Evolutionary conservation across 2,888 invertebrate species (phyloP).

Genomic region (Anorthoa munda): DNA sequence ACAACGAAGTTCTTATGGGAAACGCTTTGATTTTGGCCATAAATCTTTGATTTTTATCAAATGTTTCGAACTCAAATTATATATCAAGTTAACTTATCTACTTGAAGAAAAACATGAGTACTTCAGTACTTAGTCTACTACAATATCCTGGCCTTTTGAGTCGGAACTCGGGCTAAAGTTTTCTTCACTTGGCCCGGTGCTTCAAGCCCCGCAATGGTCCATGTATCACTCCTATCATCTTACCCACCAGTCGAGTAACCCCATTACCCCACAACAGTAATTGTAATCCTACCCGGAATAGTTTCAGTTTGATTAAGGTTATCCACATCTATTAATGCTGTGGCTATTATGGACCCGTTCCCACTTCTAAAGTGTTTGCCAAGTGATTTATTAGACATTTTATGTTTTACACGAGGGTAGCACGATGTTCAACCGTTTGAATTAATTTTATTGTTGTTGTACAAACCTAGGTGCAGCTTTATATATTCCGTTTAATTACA

Average conservation of each 20-base stretch:
- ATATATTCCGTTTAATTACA: conserved; percentile 19
- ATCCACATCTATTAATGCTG: conserved; percentile 48
- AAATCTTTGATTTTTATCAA: background rate
- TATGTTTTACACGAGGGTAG: conserved; percentile 44
- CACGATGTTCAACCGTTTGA: conserved; percentile 37
- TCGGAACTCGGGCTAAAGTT: conserved; percentile 22
- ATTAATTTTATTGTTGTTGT: conserved; percentile 51
- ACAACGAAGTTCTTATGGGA: background rate
- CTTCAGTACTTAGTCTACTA: background rate
- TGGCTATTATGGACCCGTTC: conserved; percentile 30
- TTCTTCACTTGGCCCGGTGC: conserved; percentile 1
- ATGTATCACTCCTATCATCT: conserved; percentile 36
- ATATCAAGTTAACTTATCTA: background rate
- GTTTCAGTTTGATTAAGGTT: conserved; percentile 56
- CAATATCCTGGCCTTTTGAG: background rate
- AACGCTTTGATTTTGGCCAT: background rate
- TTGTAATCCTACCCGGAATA: conserved; percentile 40
- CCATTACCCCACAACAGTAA: conserved; percentile 27
- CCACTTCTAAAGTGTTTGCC: conserved; percentile 46
- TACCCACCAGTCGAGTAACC: conserved; percentile 1
- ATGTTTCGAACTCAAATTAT: background rate
- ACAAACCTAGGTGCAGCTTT: conserved; percentile 27
- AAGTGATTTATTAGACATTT: conserved; percentile 59
- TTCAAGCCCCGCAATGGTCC: conserved; percentile 15
- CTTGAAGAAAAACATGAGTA: background rate